A percentile compares a stretch with the other conserved stretches of the same genome.
Conservation (phyloP, 2,888 invertebrate species). For the Drosophila paracracens region DNA sequence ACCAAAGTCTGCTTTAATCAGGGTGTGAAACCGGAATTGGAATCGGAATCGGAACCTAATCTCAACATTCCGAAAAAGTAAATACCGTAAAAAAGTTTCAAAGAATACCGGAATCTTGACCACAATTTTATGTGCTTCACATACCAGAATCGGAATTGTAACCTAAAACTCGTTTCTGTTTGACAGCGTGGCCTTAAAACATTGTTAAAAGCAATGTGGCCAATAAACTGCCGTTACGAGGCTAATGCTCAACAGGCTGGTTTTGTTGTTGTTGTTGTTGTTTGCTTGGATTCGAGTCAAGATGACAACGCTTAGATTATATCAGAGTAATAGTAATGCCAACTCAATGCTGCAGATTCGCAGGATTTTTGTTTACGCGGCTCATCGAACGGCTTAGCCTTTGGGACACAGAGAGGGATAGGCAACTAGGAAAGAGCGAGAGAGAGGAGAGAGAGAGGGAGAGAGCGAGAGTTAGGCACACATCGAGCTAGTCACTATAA, state of each 20-base stretch:
- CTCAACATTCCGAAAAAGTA: neutral
- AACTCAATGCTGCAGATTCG: slow-evolving; percentile 53
- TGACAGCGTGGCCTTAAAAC: slow-evolving; percentile 6
- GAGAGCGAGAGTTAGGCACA: slow-evolving; percentile 9
- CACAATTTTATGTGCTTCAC: neutral
- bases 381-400: slow-evolving; percentile 62
- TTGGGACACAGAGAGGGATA: slow-evolving; percentile 7
- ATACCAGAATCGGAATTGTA: neutral
- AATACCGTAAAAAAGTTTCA: neutral
- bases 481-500: neutral
- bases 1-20: slow-evolving; percentile 11
- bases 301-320: slow-evolving; percentile 54
- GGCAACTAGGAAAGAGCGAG: neutral
- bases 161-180: neutral
- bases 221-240: slow-evolving; percentile 34
- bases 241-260: slow-evolving; percentile 52
- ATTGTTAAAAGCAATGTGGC: slow-evolving; percentile 65
- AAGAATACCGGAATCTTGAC: neutral
- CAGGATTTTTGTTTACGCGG: slow-evolving; percentile 45
- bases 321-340: slow-evolving; percentile 61
- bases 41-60: neutral
- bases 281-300: slow-evolving; percentile 25
- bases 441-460: neutral
- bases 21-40: neutral
- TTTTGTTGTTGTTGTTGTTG: slow-evolving; percentile 30